Evolutionary conservation across 2,888 invertebrate species (phyloP).

Genomic region (Alloplasta piceator): DNA sequence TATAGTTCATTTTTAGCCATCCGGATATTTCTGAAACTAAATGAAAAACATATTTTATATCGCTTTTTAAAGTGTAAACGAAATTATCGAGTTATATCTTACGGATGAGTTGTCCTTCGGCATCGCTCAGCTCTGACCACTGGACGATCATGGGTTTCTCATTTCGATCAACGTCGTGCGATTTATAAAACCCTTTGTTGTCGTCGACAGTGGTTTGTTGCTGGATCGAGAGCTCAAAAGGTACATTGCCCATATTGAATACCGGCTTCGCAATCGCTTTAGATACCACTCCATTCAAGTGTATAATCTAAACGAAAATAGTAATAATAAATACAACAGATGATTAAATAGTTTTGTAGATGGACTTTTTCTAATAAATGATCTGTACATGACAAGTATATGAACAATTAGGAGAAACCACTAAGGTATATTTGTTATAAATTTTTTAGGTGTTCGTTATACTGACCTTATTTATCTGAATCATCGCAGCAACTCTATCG

Average conservation of each 20-base stretch:
- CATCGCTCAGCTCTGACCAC: too few species aligned
- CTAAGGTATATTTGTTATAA: not conserved
- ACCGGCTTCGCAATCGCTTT: conserved; percentile 2
- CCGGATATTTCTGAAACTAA: too few species aligned
- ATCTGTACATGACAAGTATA: not conserved
- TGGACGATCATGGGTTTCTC: too few species aligned
- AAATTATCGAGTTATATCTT: too few species aligned
- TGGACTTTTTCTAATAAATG: not conserved
- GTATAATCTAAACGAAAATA: conserved; percentile 1
- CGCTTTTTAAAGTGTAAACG: too few species aligned
- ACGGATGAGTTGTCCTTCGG: too few species aligned
- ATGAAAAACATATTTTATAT: too few species aligned
- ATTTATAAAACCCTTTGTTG: too few species aligned
- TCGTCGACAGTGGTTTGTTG: conserved; percentile 13
- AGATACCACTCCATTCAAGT: conserved; percentile 10
- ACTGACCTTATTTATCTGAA: conserved; percentile 21
- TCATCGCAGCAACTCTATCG: conserved; percentile 4
- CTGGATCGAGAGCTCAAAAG: conserved; percentile 18
- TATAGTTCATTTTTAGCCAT: too few species aligned
- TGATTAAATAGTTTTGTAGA: not conserved
- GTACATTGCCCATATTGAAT: conserved; percentile 18
- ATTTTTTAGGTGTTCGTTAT: not conserved
- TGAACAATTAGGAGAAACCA: not conserved
- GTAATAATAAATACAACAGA: too few species aligned
- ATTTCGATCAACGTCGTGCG: too few species aligned